Base-by-base conservation (phyloP, 2,888 invertebrate species). In the Mechanitis mazaeus region DNA sequence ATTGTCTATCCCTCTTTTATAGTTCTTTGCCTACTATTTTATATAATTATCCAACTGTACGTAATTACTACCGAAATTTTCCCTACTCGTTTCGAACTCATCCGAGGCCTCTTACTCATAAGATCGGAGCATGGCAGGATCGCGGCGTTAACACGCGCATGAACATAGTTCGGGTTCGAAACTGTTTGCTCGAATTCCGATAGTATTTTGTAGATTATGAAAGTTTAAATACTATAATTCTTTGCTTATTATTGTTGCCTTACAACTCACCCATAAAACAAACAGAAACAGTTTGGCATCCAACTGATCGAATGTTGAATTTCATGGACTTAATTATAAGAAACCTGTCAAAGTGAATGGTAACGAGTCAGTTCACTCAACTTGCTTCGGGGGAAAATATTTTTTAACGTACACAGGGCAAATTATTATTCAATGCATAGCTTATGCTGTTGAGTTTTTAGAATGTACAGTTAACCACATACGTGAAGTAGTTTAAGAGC, bases 391-490 rank as follows among this genome's bases (percentile, higher is more conserved):
- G 61, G 68, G 61, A 65, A 65, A 69, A 70, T 66, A 68, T 63
- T 65, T 66, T 66, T 65, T 61, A 61, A 67, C 59, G 56, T 42
- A 42, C 60, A 65, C 61, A 60, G 45, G 47, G 33, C 55, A 45
- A 63, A 62, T 74, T 70, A 71, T 64, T 68, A 74, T 73, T 68
- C 73, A 64, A 62, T 60, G 61, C 66, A 54, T 62, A 67, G 54
- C 61, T 64, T 65, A 64, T 57, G 60, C 60, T 57, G 64, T 56
- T 64, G 65, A 67, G 67, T 70, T 77, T 77, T 76, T 71, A 69
- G 71, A 75, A 75, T 73, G 64, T 63, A 77, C 80, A 76, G 79
- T 79, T 79, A 78, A 66, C 70, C 70, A 64, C 60, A 66, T 71
- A 71, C 71, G 68, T 56, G 65, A 47, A 57, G 53, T 60, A 59